Percentiles rank a stretch among this genome's conserved stretches.
phyloP scores from a whole-genome alignment of 2,113 vertebrate species.

The rabbit (Oryctolagus cuniculus) region DNA sequence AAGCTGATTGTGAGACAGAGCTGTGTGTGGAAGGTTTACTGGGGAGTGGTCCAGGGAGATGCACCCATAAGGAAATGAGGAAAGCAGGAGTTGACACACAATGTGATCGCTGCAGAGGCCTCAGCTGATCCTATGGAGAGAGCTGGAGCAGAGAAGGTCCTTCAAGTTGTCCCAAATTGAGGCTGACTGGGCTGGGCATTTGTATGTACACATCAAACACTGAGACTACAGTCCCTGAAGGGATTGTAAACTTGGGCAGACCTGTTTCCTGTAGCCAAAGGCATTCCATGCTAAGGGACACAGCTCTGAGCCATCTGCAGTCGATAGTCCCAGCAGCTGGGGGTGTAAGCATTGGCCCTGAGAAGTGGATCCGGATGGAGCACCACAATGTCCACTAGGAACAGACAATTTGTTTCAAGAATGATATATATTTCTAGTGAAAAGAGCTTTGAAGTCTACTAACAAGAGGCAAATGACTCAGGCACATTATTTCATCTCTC shows the following conservation, averaged over 20 bases:
- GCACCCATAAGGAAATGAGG: background rate
- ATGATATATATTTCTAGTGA: conserved; percentile 40
- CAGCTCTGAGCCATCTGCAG: conserved; percentile 7
- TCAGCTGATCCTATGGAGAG: background rate
- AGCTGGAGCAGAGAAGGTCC: background rate
- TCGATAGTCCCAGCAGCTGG: background rate
- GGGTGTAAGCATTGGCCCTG: background rate
- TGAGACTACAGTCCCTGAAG: background rate
- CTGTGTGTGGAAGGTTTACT: background rate
- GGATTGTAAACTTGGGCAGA: background rate
- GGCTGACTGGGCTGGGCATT: background rate
- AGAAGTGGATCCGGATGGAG: background rate
- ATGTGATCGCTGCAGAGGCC: background rate
- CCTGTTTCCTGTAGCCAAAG: background rate
- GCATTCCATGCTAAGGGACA: background rate
- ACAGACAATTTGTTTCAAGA: background rate
- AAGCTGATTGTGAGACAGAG: conserved; percentile 9
- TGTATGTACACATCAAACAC: background rate
- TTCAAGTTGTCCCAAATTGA: background rate
- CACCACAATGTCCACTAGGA: background rate
- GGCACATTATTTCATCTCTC: conserved; percentile 54
- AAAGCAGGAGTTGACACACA: background rate
- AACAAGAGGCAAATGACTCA: conserved; percentile 24
- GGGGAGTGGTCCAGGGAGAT: background rate
- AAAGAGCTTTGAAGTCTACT: background rate